phyloP scores from a whole-genome alignment of 2,113 vertebrate species.

The Centropus unirufus region DNA sequence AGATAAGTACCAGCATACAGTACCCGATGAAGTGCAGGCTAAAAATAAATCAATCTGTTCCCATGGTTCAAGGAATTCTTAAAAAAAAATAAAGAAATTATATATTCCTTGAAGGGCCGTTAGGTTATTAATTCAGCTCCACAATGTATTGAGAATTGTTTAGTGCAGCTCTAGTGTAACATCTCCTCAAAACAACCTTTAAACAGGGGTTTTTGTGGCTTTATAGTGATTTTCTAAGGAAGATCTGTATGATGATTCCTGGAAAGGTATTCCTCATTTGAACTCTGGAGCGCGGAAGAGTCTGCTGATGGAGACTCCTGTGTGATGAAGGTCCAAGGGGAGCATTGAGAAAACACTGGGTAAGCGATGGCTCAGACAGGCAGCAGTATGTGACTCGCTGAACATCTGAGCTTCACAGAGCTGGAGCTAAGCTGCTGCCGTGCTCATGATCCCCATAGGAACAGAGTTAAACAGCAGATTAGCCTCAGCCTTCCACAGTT shows the following conservation, averaged over 20 bases:
- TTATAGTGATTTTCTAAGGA: not conserved
- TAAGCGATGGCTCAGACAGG: not conserved
- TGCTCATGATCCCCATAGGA: not conserved
- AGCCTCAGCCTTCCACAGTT: not conserved
- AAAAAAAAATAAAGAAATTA: not conserved
- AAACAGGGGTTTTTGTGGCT: not conserved
- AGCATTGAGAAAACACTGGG: not conserved
- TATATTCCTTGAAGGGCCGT: not conserved
- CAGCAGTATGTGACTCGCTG: not conserved
- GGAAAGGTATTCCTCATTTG: not conserved
- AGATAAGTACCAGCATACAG: not conserved
- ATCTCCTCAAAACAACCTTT: not conserved
- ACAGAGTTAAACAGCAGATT: constrained; percentile 17
- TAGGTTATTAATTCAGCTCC: not conserved
- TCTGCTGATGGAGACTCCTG: not conserved
- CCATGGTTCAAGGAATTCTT: not conserved
- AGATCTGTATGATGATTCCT: not conserved
- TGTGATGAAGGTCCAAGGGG: not conserved
- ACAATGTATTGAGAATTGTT: not conserved
- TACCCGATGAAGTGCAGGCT: not conserved
- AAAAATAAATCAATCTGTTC: not conserved
- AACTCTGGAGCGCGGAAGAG: not conserved
- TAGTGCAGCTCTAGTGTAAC: not conserved
- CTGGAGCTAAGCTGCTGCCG: not conserved
- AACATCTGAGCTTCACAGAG: not conserved